Base-by-base conservation (phyloP, 2,888 invertebrate genomes). In the Meiosimyza platycephala region DNA sequence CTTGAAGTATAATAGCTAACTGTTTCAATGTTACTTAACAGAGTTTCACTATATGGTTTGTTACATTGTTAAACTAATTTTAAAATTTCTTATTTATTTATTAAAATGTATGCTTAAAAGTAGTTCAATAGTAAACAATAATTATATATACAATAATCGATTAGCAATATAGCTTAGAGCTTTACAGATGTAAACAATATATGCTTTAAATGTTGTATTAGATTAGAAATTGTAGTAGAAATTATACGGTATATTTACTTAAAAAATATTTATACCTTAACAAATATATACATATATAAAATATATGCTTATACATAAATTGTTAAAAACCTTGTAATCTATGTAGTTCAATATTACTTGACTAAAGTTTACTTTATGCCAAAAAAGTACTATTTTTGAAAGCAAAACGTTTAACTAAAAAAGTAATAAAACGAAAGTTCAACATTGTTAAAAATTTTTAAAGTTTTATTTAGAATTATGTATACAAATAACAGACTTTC, bases 141-240 rank as follows among this genome's bases (percentile, higher is more conserved):
- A 40, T 40, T 40, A 40, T 18, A 67, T 59, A 57, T 59, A 68
- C 57, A 68, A 68, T 68, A 68, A 68, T 68, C 59, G 48, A 68
- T 57, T 68, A 68, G 57, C 68, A 68, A 68, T 68, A 59, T 59
- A 59, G 50, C 18, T 16, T 59, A 59, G 57, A 57, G 57, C 57
- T 68, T 47, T 22, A 48, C 22, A 28, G 50, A 59, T 68, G 48
- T 59, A 68, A 66, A 66, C 66, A 66, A 54, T 40, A 66, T n/a
- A 22, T 57, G 67, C 55, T 67, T 67, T 57, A 40, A 67, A 40
- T 67, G 67, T 67, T 54, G 40, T 18, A 52, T 28, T 52, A 65
- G 28, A 18, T 55, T 40, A 67, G 18, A 67, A 55, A 65, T 47
- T 22, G 13, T 28, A 9, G 13, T 28, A 52, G n/a, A 51, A 22